Evolutionary conservation across 2,113 vertebrate species (phyloP), one percentile per base, ranked within the genome.

Genomic region (Indri indri): DNA sequence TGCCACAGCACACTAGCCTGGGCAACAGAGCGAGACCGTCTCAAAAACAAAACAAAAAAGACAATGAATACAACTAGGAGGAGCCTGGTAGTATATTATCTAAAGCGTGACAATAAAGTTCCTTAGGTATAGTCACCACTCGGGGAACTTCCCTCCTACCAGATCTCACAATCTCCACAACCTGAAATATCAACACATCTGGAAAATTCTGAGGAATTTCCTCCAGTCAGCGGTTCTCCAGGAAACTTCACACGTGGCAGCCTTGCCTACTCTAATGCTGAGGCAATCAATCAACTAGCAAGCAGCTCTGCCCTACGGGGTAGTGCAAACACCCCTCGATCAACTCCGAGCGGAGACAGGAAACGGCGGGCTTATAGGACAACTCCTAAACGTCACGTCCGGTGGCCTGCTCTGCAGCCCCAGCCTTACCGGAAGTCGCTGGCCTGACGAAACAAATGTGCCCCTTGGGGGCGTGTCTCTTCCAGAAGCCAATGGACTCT

Each of bases 401-500:
- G 34, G 25, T 5, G 34, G 37, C 74, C 61, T 0, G 34, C 22
- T 30, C 0, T 1, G 4, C 37, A 6, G 11, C 17, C 4, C 12
- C 40, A 42, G 2, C 88, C 30, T 4, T 0, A 23, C 54, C 71
- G 63, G 68, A 83, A 80, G 86, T 94, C 30, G 63, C 9, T 0
- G 1, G 6, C 0, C 1, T 54, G 68, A 52, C 9, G 32, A 1
- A 0, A 1, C 47, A 0, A 5, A 52, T 42, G 65, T 3, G 74
- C 61, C 34, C 0, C 47, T 0, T 0, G 0, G 0, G 52, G 42
- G 37, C 89, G 87, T 42, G 54, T 30, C 89, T 57, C 18, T 61
- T 5, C 13, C 12, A 22, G 52, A 34, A 95, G 82, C 97, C 97
- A 98, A 97, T 98, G 91, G 74, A 63, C n/a, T 47, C 30, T n/a